phyloP scores from a whole-genome alignment of 2,797 vertebrate genomes.

The Platalea minor region DNA sequence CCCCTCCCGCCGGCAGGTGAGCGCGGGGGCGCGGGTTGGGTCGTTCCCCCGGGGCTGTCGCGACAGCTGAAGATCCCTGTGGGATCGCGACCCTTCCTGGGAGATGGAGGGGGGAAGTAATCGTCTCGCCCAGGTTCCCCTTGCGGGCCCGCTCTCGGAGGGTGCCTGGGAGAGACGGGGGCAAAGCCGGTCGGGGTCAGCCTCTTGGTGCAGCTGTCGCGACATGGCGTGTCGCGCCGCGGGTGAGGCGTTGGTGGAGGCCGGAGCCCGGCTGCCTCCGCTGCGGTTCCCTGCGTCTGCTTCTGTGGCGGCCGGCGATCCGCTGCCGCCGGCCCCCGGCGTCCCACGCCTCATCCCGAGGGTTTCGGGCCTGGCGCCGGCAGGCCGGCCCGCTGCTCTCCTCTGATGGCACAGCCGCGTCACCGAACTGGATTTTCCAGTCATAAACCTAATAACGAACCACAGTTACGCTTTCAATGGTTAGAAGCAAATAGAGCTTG shows the following conservation, averaged over 20 bases:
- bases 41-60: background rate
- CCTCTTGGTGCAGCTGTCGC: background rate
- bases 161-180: background rate
- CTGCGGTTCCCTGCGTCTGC: background rate
- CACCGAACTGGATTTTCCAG: background rate
- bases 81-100: background rate
- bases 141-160: background rate
- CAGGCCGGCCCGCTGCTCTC: background rate
- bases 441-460: background rate
- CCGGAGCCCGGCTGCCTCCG: background rate
- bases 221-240: background rate
- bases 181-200: too few species aligned
- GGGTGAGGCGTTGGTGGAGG: background rate
- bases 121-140: background rate
- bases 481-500: background rate
- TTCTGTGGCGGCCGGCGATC: background rate
- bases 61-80: background rate
- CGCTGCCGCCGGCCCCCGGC: background rate
- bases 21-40: background rate
- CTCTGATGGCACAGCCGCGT: background rate
- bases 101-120: background rate
- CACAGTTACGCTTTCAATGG: fast-evolving
- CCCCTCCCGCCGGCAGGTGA: background rate
- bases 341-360: fast-evolving
- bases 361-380: fast-evolving